Conservation (phyloP, 2,888 invertebrate species). For the Metalampra italica region DNA sequence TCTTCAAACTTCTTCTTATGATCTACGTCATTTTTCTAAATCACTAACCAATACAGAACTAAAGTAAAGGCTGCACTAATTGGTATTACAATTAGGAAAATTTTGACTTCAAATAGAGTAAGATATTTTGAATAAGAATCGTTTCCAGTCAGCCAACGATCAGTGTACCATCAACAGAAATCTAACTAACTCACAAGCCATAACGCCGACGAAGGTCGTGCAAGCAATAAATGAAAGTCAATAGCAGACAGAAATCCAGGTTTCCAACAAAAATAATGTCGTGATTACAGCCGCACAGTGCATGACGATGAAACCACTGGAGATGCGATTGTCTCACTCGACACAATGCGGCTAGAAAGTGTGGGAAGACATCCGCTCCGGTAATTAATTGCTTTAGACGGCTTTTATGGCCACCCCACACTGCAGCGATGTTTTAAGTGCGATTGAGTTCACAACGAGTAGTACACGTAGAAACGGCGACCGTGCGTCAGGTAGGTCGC, state of each 20-base stretch:
- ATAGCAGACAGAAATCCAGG: conserved; percentile 23
- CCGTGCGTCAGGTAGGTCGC: too few relatives aligned
- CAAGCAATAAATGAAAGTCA: conserved; percentile 27
- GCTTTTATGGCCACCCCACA: neutral
- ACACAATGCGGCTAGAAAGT: conserved; percentile 72
- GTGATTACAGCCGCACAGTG: conserved; percentile 24
- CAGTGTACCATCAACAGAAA: neutral
- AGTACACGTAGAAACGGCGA: too few relatives aligned
- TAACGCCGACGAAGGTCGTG: conserved; percentile 15
- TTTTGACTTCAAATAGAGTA: too few relatives aligned
- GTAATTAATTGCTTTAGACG: conserved; percentile 11
- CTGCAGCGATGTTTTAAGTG: too few relatives aligned
- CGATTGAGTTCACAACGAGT: too few relatives aligned
- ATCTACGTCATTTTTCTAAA: too few relatives aligned
- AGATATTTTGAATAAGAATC: too few relatives aligned
- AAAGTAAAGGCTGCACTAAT: too few relatives aligned
- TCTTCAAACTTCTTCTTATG: too few relatives aligned
- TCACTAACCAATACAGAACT: too few relatives aligned
- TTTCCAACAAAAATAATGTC: conserved; percentile 28
- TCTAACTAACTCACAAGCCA: neutral
- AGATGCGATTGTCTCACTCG: conserved; percentile 60
- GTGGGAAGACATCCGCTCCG: conserved; percentile 55
- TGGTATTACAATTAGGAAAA: too few relatives aligned
- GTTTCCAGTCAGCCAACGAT: neutral
- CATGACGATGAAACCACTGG: conserved; percentile 39